These are phyloP conservation scores for Solenopsis fugax DNA, from an alignment of 1,140 invertebrate species.

Conservation along the genomic window DNA sequence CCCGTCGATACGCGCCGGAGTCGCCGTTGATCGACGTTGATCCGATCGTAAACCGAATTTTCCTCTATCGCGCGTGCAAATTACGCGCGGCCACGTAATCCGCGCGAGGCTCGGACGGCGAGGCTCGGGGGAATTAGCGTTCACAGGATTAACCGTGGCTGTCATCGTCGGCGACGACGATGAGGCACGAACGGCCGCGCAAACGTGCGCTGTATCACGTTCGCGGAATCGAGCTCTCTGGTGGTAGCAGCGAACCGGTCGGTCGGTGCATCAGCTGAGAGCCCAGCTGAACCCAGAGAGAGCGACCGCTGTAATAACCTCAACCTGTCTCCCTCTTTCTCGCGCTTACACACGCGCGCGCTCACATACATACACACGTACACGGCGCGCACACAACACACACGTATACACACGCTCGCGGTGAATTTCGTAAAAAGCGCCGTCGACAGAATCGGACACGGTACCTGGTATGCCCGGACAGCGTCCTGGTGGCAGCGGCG, in stretches of 20 bases:
- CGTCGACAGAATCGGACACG: conserved; percentile 1
- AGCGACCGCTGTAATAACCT: conserved; percentile 75
- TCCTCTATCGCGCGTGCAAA: conserved; percentile 2
- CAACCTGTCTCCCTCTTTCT: conserved; percentile 66
- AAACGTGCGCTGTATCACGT: conserved; percentile 10
- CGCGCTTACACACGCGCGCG: neutral
- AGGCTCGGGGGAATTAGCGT: neutral
- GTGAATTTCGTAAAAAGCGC: conserved; percentile 41
- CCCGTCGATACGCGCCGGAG: neutral
- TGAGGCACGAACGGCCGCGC: neutral
- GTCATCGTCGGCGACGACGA: conserved; percentile 2
- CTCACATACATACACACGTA: neutral
- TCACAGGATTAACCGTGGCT: conserved; percentile 1
- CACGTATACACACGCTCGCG: neutral
- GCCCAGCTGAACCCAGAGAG: conserved; percentile 79
- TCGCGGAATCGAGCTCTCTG: conserved; percentile 12
- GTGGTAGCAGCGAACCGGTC: conserved; percentile 71
- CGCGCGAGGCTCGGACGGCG: neutral
- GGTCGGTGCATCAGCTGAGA: conserved; percentile 80
- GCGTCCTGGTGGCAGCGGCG: conserved; percentile 48
- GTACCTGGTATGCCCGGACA: conserved; percentile 42
- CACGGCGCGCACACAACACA: neutral
- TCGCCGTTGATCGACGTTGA: neutral
- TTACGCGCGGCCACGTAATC: conserved; percentile 1
- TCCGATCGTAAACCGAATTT: neutral